Base-by-base conservation (phyloP, 2,113 vertebrate genomes). In the Halichoerus grypus region DNA sequence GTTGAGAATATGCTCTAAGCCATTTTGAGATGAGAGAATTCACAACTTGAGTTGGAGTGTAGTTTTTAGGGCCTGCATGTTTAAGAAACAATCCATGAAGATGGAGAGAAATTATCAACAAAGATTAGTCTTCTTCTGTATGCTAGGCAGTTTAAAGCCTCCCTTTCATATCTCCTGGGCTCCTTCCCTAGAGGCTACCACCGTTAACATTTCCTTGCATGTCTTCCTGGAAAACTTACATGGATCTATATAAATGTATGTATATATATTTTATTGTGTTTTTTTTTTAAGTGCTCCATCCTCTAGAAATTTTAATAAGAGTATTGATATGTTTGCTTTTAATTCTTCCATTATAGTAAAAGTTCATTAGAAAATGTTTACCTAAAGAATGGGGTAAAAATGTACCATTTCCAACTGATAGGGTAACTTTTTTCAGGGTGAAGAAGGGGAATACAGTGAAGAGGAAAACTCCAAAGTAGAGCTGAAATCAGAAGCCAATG, bases 381-480 rank as follows among this genome's bases (percentile, higher is more conserved):
- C 53, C 55, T 87, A 39, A 91, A 84, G 51, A 90, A 59, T 90
- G 42, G 59, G 63, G 85, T 74, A 65, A 84, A 95, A 77, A 55
- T 83, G 21, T 16, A 51, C 88, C 28, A 14, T 82, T 89, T 19
- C 9, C 7, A 61, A 33, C 49, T 94, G 74, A 91, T 42, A 72
- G 67, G 98, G 46, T 88, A 19, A 67, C 14, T 74, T 81, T 96
- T 97, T 97, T 72, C 96, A 99, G 97, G 99, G 99, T 46, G 99
- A 99, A 94, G 99, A 98, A 4, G 99, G 98, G 36, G 99, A 98
- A 85, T 99, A 98, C 97, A 99, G 99, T 1, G 99, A 99, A 8
- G 99, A 99, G 83, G 99, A 99, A 81, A 98, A 98, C 65, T 98
- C 99, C 15, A 99, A 99, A 63, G 98, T 99, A 21, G 98, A 99